Percentiles rank a stretch among this genome's conserved stretches.
Evolutionary conservation across 2,113 vertebrate genomes (phyloP).

Genomic region (Cricetomys ansorgei): DNA sequence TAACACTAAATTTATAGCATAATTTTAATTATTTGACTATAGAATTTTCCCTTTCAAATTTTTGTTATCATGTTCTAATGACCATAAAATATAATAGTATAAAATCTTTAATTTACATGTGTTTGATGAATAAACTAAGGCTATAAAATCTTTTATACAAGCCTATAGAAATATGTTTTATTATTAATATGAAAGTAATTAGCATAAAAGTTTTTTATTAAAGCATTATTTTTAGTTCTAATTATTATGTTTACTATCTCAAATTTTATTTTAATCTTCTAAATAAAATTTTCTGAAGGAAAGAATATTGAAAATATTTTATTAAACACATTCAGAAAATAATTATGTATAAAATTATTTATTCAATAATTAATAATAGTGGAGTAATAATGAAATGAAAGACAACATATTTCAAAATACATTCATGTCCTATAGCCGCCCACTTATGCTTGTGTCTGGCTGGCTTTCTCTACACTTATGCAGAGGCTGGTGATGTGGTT

Average conservation of each 20-base stretch:
- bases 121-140: neutral
- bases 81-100: neutral
- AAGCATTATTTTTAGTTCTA: neutral
- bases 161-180: neutral
- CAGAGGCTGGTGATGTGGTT: conserved; percentile 51
- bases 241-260: neutral
- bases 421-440: neutral
- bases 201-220: neutral
- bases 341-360: neutral
- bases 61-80: neutral
- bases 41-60: neutral
- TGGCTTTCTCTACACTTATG: fast-evolving
- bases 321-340: neutral
- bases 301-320: neutral
- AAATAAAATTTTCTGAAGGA: neutral
- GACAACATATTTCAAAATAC: neutral
- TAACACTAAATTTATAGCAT: neutral
- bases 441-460: neutral
- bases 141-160: neutral
- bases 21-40: neutral
- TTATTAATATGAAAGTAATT: neutral
- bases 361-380: neutral
- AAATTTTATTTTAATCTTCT: conserved; percentile 8
- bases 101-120: neutral
- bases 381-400: conserved; percentile 6